These are phyloP conservation scores for Platichthys flesus DNA, from an alignment of 2,113 vertebrate genomes.

Conservation along the genomic window DNA sequence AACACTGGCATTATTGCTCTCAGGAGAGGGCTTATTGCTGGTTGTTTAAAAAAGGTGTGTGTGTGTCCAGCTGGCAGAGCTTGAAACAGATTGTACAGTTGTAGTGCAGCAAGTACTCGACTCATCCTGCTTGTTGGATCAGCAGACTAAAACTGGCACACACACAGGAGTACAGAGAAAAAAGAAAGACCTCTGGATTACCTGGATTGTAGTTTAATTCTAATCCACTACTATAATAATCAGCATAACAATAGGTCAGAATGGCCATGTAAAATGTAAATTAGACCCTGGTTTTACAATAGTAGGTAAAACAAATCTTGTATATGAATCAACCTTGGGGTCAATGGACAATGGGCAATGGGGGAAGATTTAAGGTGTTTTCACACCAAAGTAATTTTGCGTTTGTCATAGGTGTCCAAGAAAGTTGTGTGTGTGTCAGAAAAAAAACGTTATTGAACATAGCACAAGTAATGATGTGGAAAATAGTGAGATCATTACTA, in stretches of 20 bases:
- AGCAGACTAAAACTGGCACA: background rate
- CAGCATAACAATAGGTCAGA: background rate
- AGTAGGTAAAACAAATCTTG: background rate
- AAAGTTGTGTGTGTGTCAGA: no score
- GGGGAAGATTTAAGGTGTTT: no score
- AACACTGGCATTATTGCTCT: constrained; percentile 11
- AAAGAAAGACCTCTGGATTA: background rate
- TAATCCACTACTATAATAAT: background rate
- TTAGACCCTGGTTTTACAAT: background rate
- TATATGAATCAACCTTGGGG: no score
- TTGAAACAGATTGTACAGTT: constrained; percentile 8
- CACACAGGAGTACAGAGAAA: background rate
- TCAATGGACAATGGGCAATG: no score
- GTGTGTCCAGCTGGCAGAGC: constrained; percentile 11
- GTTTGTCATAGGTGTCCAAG: no score
- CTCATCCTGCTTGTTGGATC: constrained; percentile 15
- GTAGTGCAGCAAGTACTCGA: constrained; percentile 14
- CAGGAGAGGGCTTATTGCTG: constrained; percentile 5
- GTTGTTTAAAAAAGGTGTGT: constrained; percentile 19
- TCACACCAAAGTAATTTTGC: no score
- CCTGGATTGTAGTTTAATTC: background rate
- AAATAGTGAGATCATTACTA: no score
- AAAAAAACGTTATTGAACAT: no score
- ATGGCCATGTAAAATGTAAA: background rate
- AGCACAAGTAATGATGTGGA: no score